These are phyloP conservation scores for Hycleus phaleratus DNA, from an alignment of 1,140 invertebrate genomes.

Conservation along the genomic window DNA sequence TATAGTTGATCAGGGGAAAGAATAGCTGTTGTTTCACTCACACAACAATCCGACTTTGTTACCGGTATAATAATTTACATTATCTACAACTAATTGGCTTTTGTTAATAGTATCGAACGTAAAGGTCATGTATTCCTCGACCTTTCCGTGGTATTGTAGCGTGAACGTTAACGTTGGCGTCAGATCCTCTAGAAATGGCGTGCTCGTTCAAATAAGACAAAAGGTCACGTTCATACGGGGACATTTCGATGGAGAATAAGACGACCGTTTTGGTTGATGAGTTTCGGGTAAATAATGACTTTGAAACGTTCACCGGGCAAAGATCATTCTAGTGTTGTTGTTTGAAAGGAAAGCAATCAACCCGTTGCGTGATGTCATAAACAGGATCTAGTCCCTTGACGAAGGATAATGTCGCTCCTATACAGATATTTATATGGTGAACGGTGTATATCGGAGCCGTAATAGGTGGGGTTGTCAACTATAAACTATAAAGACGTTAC, in stretches of 20 bases:
- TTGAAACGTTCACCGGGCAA: slow-evolving; percentile 11
- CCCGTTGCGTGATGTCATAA: slow-evolving; percentile 35
- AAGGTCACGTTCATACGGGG: slow-evolving; percentile 5
- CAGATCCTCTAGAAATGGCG: too few relatives aligned
- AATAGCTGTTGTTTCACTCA: slow-evolving; percentile 18
- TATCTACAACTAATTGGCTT: neutral
- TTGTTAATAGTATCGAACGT: neutral
- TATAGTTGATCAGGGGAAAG: slow-evolving; percentile 17
- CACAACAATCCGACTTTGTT: slow-evolving; percentile 7
- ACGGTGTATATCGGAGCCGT: too few relatives aligned
- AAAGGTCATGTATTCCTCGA: neutral
- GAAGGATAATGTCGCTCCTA: slow-evolving; percentile 16
- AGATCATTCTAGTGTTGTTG: slow-evolving; percentile 23
- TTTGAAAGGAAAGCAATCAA: slow-evolving; percentile 31
- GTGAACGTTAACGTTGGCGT: too few relatives aligned
- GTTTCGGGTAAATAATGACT: slow-evolving; percentile 26
- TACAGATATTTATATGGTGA: neutral
- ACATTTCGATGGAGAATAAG: slow-evolving; percentile 8
- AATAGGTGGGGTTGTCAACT: too few relatives aligned
- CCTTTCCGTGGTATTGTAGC: too few relatives aligned
- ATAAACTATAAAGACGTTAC: slow-evolving; percentile 9
- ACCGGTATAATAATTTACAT: neutral
- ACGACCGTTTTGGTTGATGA: slow-evolving; percentile 24
- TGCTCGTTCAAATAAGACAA: neutral
- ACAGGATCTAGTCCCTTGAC: slow-evolving; percentile 12